Evolutionary conservation across 2,797 vertebrate genomes (phyloP), one percentile per base, ranked within the genome.

Genomic region (Enteromius thamalakanensis): DNA sequence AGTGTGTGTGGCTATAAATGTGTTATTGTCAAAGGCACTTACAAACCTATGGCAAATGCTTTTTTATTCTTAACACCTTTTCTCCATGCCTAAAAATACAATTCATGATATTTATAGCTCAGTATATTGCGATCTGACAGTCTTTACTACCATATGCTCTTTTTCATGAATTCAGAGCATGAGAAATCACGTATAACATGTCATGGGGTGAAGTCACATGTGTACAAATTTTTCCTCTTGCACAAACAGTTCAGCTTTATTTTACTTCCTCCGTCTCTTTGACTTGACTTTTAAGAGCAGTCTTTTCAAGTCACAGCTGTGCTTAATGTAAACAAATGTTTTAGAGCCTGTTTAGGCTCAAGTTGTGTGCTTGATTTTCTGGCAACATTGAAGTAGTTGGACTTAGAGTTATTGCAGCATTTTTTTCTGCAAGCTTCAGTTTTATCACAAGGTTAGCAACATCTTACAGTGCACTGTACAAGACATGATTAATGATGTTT

Each of bases 271-370:
- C 74, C 15, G 42, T 86, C 86, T 79, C 85, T 90, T 83, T 64
- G 83, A 84, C 84, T 71, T 90, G 89, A 92, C 90, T 86, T 86
- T 78, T 77, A 89, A 88, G 81, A 79, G 83, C 70, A 76, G 40
- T 51, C 76, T 80, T 85, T 79, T 85, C 60, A 70, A 90, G 86
- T 87, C 87, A 87, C 92, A 89, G 91, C 90, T 92, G 91, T 81
- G 64, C 90, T 87, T 84, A 74, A 89, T 67, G 89, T 91, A 92
- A 94, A 92, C 90, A 83, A 32, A 47, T 81, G 86, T 92, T 92
- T 89, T 89, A 80, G 75, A 89, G 89, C 87, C 86, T 83, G 81
- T 76, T 87, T 79, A 86, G 85, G 86, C 85, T 87, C 83, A 29
- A 79, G 83, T 87, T 64, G 19, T 62, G 47, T 68, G 64, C 83